Percentiles rank a stretch among this genome's conserved stretches.
Evolutionary conservation across 2,888 invertebrate species (phyloP).

Genomic region (Ashinkailepas kermadecensis): DNA sequence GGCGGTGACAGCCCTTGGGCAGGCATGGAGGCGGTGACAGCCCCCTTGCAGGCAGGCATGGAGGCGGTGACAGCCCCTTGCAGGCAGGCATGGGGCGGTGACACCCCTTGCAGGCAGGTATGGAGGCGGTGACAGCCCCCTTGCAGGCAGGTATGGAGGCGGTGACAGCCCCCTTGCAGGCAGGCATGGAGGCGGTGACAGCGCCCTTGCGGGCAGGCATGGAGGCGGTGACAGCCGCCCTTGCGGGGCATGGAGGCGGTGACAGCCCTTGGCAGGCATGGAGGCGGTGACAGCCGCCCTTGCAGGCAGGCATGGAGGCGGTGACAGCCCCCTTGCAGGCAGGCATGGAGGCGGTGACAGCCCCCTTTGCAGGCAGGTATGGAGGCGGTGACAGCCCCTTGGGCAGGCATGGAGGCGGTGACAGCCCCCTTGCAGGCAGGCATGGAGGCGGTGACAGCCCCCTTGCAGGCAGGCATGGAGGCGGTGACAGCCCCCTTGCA

Average conservation of each 20-base stretch:
- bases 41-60: slow-evolving; percentile 11
- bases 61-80: not conserved
- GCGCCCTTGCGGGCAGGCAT: slow-evolving; percentile 17
- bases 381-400: not conserved
- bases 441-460: not conserved
- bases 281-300: not conserved
- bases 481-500: not conserved
- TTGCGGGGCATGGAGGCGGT: not conserved
- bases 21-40: not conserved
- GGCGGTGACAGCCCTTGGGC: not conserved
- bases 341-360: not conserved
- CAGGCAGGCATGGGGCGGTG: not conserved
- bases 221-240: not conserved
- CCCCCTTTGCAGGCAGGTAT: slow-evolving; percentile 13
- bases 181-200: not conserved
- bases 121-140: not conserved
- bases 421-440: slow-evolving; percentile 8
- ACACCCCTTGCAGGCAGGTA: slow-evolving; percentile 1
- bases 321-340: not conserved
- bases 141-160: not conserved
- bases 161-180: not conserved
- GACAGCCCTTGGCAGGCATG: not conserved
- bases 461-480: not conserved
- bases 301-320: not conserved
- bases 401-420: not conserved